Conservation (phyloP, 92 coral and sea anemone genomes). For the Phenganax stokvisi region DNA sequence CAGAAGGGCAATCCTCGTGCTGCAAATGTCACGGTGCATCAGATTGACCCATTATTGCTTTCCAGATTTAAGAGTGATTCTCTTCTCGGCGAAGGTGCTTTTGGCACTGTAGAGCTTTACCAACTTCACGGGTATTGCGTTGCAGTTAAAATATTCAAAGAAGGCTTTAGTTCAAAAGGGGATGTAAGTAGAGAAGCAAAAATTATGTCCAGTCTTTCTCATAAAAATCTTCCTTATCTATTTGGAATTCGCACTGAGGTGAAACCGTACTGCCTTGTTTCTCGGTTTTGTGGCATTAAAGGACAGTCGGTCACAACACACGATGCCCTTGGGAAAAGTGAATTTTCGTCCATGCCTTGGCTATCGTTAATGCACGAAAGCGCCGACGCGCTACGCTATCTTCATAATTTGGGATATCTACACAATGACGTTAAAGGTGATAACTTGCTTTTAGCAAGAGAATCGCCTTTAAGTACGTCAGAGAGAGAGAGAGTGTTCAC, state of each 20-base stretch:
- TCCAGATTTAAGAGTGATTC: background rate
- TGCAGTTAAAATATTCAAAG: slow-evolving; percentile 23
- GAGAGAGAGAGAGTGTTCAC: background rate
- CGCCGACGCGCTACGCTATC: slow-evolving; percentile 1
- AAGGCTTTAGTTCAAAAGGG: background rate
- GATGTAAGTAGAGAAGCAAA: slow-evolving; percentile 25
- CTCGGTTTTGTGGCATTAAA: slow-evolving; percentile 2
- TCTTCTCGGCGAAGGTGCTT: slow-evolving; percentile 5
- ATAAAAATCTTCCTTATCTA: slow-evolving; percentile 20
- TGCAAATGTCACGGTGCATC: too few relatives aligned
- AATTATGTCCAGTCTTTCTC: slow-evolving; percentile 11
- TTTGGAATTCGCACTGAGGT: slow-evolving; percentile 31
- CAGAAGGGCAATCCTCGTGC: too few relatives aligned
- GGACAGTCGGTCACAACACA: slow-evolving; percentile 11
- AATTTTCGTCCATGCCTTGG: slow-evolving; percentile 19
- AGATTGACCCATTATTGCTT: slow-evolving; percentile 31
- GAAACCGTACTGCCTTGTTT: slow-evolving; percentile 14
- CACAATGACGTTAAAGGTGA: slow-evolving; percentile 37
- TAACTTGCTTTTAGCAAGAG: slow-evolving; percentile 23
- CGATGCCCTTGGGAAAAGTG: slow-evolving; percentile 5
- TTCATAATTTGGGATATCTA: slow-evolving; percentile 13
- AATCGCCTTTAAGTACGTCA: background rate
- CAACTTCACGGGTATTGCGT: slow-evolving; percentile 22
- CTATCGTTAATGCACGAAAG: background rate
- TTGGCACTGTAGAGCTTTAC: slow-evolving; percentile 10